phyloP scores from a whole-genome alignment of 1,140 invertebrate genomes.

The Microplitis demolitor region DNA sequence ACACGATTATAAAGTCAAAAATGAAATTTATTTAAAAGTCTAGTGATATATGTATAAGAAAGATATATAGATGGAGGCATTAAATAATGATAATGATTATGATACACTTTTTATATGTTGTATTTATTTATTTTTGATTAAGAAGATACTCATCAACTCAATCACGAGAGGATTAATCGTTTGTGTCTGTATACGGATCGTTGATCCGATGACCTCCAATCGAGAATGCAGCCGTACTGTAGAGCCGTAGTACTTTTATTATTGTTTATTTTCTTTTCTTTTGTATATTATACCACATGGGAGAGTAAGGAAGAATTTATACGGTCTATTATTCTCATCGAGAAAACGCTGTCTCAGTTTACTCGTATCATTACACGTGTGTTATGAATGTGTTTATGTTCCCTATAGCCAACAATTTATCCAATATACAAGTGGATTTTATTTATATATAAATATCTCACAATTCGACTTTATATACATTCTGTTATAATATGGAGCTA shows the following conservation, averaged over 20 bases:
- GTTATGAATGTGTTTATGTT: background rate
- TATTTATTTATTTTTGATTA: background rate
- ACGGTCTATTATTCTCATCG: conserved; percentile 1
- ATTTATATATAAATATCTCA: background rate
- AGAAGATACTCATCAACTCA: conserved; percentile 1
- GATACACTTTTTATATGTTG: no score
- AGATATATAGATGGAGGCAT: no score
- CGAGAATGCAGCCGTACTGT: background rate
- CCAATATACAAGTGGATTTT: no score
- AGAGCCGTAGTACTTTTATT: background rate
- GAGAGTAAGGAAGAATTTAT: background rate
- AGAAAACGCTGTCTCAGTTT: background rate
- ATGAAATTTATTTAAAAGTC: no score
- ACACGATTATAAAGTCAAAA: no score
- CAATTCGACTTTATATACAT: background rate
- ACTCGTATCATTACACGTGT: background rate
- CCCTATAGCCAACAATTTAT: background rate
- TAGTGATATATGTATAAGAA: no score
- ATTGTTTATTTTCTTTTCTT: no score
- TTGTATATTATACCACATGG: conserved; percentile 3
- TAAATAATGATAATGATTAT: no score
- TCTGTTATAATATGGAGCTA: background rate
- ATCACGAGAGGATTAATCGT: conserved; percentile 6
- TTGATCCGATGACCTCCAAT: conserved; percentile 7
- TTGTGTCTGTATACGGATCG: conserved; percentile 5